phyloP scores from a whole-genome alignment of 2,797 vertebrate genomes.

The Labroides dimidiatus region DNA sequence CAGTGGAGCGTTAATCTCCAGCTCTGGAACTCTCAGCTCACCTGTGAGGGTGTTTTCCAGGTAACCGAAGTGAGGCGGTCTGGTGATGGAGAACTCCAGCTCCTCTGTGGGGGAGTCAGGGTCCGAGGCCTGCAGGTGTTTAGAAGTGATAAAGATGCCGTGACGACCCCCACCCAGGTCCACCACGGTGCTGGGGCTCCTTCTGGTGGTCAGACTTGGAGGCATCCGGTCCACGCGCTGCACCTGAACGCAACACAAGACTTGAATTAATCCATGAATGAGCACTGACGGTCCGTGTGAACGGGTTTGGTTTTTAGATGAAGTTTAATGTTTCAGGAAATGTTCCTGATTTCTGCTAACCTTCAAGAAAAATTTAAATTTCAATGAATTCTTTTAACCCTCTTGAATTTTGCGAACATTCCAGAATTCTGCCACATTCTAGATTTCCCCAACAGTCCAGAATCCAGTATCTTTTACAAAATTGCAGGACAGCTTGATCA shows the following conservation, averaged over 20 bases:
- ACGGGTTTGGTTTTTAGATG: too few relatives aligned
- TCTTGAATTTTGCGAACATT: too few relatives aligned
- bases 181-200: slow-evolving; percentile 68
- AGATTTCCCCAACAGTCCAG: too few relatives aligned
- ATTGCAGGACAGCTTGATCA: too few relatives aligned
- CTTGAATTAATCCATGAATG: neutral
- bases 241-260: slow-evolving; percentile 72
- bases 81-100: slow-evolving; percentile 77
- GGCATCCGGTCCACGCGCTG: slow-evolving; percentile 73
- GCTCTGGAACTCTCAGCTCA: neutral
- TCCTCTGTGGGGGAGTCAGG: slow-evolving; percentile 74
- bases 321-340: too few relatives aligned
- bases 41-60: slow-evolving; percentile 80
- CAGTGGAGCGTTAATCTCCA: too few relatives aligned
- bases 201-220: slow-evolving; percentile 71
- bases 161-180: slow-evolving; percentile 61
- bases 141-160: slow-evolving; percentile 72
- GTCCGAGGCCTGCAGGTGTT: slow-evolving; percentile 69
- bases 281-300: neutral
- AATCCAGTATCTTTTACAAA: too few relatives aligned
- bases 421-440: too few relatives aligned
- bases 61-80: slow-evolving; percentile 74
- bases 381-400: too few relatives aligned
- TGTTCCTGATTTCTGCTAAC: too few relatives aligned
- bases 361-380: too few relatives aligned